Evolutionary conservation across 2,113 vertebrate species (phyloP), one percentile per base, ranked within the genome.

Genomic region (Benitochromis conjunctus): DNA sequence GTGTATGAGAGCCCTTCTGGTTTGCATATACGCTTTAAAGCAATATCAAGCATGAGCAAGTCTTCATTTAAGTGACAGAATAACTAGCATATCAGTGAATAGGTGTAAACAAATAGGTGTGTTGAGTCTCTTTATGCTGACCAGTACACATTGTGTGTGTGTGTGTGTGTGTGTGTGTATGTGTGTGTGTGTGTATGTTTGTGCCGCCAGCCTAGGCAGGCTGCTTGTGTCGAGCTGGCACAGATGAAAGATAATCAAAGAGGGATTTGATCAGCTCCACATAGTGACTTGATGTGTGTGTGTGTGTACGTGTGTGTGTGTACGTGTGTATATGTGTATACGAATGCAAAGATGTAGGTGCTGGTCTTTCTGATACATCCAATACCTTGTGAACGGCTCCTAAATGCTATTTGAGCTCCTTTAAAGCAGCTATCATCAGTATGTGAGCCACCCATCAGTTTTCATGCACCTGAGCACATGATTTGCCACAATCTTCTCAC

Each of bases 231-330:
- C 82, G 79, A 80, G 91, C 82, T 81, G 79, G 87, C 86, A 60
- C 85, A 85, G 91, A 95, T 94, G 86, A 95, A 95, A 94, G 86
- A 89, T 92, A 91, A 93, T 95, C 92, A 95, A 94, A 96, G 66
- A 58, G 82, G 21, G 87, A 81, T 94, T 95, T 96, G 90, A 94
- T 94, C 92, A 87, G 89, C 92, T 93, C 91, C 81, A 80, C 58
- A 78, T 58, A 24, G 66, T 2, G 62, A 51, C 24, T 51, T 7
- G 26, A 29, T 48, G 7, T 69, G 38, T 60, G 57, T 60, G 26
- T 41, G 53, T n/a, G 31, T 46, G 29, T 36, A 26, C 41, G 29
- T 31, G 84, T 85, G 48, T 58, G 54, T 43, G 10, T 13, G 43
- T 13, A 8, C 11, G 12, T 13, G 43, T 12, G 24, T 64, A 36